Conservation (phyloP, 2,888 invertebrate genomes). For the Macaria liturata region DNA sequence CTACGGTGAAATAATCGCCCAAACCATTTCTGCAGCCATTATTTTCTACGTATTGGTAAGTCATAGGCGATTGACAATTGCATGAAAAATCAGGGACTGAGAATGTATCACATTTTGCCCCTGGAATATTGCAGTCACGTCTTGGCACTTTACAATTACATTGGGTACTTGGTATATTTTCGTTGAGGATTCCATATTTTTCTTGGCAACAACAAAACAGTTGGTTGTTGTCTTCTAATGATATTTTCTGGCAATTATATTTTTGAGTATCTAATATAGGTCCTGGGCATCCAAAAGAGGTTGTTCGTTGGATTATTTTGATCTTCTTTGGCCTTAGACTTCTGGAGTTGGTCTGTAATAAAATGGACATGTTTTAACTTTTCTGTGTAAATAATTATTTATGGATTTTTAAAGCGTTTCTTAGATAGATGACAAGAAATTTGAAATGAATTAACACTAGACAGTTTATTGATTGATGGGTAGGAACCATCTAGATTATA, state of each 20-base stretch:
- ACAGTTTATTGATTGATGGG: no score
- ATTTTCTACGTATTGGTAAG: background rate
- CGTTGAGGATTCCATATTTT: slow-evolving; percentile 18
- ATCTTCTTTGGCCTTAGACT: slow-evolving; percentile 18
- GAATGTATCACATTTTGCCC: slow-evolving; percentile 10
- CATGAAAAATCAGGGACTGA: slow-evolving; percentile 6
- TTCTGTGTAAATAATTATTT: no score
- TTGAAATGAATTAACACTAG: no score
- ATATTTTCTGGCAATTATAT: slow-evolving; percentile 21
- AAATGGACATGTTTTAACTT: no score
- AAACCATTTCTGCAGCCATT: slow-evolving; percentile 4
- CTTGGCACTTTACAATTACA: slow-evolving; percentile 14
- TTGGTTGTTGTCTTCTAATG: slow-evolving; percentile 16
- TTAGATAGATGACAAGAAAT: no score
- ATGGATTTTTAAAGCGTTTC: no score
- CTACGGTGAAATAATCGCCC: slow-evolving; percentile 5
- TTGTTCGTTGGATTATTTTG: slow-evolving; percentile 9
- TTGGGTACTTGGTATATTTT: slow-evolving; percentile 14
- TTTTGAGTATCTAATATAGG: slow-evolving; percentile 8
- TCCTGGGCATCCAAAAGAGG: background rate
- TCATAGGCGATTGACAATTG: slow-evolving; percentile 4
- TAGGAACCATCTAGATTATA: no score
- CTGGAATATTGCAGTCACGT: slow-evolving; percentile 5
- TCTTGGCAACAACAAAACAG: slow-evolving; percentile 24
- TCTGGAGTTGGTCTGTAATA: slow-evolving; percentile 29